Conservation (phyloP, 2,797 vertebrate genomes). For the Sebastes cheni region DNA sequence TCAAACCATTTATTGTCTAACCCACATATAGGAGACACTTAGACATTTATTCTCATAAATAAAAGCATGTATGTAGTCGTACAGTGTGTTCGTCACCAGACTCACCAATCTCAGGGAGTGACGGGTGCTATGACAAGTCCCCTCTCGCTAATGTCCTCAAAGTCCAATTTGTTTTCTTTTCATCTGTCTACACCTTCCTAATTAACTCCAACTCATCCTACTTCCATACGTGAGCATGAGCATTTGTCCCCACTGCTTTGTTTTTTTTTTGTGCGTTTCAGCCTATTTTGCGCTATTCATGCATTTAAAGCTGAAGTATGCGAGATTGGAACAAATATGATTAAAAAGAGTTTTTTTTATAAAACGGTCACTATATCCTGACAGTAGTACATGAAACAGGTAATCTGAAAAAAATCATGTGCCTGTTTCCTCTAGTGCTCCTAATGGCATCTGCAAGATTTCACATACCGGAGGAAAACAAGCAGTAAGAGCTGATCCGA, state of each 20-base stretch:
- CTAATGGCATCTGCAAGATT: too few species aligned
- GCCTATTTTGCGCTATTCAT: neutral
- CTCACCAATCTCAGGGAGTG: conserved; percentile 17
- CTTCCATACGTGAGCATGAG: conserved; percentile 5
- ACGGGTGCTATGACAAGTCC: conserved; percentile 30
- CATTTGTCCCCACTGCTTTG: neutral
- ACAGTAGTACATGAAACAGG: too few species aligned
- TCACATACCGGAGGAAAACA: too few species aligned
- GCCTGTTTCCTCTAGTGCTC: too few species aligned
- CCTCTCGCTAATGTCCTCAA: conserved; percentile 11
- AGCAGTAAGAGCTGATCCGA: too few species aligned
- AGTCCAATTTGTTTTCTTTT: conserved; percentile 47
- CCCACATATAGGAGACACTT: conserved; percentile 17
- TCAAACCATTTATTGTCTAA: conserved; percentile 33
- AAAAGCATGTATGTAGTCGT: conserved; percentile 14
- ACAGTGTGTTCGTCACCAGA: conserved; percentile 1
- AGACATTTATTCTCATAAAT: conserved; percentile 10
- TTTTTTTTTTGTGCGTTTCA: neutral
- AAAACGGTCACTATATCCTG: too few species aligned
- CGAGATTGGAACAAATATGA: too few species aligned
- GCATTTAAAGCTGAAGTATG: neutral
- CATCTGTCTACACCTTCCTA: conserved; percentile 15
- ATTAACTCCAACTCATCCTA: conserved; percentile 31
- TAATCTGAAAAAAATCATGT: too few species aligned
- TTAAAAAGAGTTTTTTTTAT: too few species aligned